phyloP scores from a whole-genome alignment of 1,140 invertebrate genomes.

The Arion vulgaris region DNA sequence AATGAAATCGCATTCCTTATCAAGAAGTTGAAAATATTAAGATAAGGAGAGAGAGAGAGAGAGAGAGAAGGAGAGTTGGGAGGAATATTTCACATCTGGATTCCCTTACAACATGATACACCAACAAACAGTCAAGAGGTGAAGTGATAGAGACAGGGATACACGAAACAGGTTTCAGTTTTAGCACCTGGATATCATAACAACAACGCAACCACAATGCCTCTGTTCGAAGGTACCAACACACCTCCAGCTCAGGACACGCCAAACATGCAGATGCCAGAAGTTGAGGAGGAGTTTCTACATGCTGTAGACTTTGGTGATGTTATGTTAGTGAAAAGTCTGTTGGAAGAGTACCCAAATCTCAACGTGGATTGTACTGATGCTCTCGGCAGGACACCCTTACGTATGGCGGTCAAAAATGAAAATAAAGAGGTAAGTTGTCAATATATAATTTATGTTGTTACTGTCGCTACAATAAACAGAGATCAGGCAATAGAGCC shows the following conservation, averaged over 20 bases:
- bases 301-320: conserved; percentile 55
- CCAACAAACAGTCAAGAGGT: no score
- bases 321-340: conserved; percentile 43
- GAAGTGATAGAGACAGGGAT: no score
- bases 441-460: background rate
- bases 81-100: no score
- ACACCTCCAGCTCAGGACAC: background rate
- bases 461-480: no score
- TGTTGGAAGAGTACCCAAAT: conserved; percentile 51
- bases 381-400: conserved; percentile 55
- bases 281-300: conserved; percentile 49
- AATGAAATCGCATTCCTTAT: no score
- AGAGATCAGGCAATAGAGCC: no score
- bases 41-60: no score
- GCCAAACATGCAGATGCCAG: background rate
- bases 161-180: no score
- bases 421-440: conserved; percentile 60
- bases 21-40: no score
- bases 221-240: background rate
- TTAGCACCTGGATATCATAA: background rate
- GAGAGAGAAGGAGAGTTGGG: no score
- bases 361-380: conserved; percentile 58
- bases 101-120: no score
- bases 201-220: background rate
- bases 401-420: conserved; percentile 59